Conservation (phyloP, 1,140 invertebrate genomes). For the Marisa cornuarietis region DNA sequence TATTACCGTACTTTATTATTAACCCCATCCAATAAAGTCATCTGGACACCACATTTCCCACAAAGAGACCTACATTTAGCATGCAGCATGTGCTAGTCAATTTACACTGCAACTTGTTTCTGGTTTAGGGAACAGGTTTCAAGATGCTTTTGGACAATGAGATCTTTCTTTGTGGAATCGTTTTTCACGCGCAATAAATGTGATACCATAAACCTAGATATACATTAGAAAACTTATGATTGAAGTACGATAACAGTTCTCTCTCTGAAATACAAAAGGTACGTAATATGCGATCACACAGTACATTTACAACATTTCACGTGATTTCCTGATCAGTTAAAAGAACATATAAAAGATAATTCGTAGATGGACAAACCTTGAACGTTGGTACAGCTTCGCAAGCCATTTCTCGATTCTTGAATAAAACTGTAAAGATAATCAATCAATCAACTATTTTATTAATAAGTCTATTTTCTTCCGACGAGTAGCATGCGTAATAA, state of each 20-base stretch:
- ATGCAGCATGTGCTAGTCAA: no score
- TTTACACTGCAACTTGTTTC: no score
- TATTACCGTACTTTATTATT: no score
- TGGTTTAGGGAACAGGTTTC: no score
- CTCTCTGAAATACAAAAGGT: not conserved
- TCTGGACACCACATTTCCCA: no score
- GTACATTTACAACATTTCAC: not conserved
- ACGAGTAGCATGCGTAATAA: not conserved
- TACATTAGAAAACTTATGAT: not conserved
- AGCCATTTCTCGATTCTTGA: conserved; percentile 10
- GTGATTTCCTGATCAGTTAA: not conserved
- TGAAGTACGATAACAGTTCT: not conserved
- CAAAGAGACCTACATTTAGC: no score
- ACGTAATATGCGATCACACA: not conserved
- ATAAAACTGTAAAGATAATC: not conserved
- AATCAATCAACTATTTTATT: no score
- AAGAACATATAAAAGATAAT: not conserved
- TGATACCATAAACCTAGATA: not conserved
- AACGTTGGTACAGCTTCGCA: conserved; percentile 1
- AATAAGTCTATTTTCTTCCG: no score
- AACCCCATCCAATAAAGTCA: no score
- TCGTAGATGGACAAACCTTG: not conserved
- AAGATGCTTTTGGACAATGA: no score
- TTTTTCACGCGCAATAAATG: not conserved
- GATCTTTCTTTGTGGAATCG: no score